Evolutionary conservation across 2,113 vertebrate species (phyloP).

Genomic region (Microcebus jonahi): DNA sequence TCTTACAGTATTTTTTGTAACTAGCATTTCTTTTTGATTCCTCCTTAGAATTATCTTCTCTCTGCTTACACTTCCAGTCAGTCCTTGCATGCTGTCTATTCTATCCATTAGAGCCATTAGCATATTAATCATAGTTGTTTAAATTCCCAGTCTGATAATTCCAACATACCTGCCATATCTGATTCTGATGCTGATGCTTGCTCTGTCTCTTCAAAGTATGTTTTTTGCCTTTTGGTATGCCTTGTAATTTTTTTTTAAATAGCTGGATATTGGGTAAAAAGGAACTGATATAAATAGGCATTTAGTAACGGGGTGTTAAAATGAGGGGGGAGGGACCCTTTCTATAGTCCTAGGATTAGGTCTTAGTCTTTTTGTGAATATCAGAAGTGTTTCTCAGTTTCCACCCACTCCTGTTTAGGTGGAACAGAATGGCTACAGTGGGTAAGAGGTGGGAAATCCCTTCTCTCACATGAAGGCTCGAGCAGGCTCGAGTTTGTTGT

Average conservation of each 20-base stretch:
- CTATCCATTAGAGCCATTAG: not conserved
- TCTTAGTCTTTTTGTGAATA: not conserved
- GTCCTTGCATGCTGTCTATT: not conserved
- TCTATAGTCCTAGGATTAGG: not conserved
- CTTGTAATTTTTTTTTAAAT: not conserved
- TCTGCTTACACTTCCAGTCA: too few species aligned
- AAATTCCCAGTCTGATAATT: too few species aligned
- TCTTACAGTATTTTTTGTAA: not conserved
- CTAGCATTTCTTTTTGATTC: not conserved
- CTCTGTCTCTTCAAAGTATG: not conserved
- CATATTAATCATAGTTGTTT: not conserved
- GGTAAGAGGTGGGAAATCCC: not conserved
- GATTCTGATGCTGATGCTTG: too few species aligned
- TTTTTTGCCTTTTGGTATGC: not conserved
- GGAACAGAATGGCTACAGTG: not conserved
- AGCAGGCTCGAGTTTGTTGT: not conserved
- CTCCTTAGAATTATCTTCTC: not conserved
- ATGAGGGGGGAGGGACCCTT: not conserved
- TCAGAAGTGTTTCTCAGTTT: not conserved
- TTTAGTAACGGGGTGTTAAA: not conserved
- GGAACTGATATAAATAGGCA: not conserved
- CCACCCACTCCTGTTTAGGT: not conserved
- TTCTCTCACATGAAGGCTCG: not conserved
- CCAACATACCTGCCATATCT: too few species aligned
- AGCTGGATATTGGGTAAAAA: not conserved